Conservation (phyloP, 2,888 invertebrate species). For the Tuberolachnus salignus region DNA sequence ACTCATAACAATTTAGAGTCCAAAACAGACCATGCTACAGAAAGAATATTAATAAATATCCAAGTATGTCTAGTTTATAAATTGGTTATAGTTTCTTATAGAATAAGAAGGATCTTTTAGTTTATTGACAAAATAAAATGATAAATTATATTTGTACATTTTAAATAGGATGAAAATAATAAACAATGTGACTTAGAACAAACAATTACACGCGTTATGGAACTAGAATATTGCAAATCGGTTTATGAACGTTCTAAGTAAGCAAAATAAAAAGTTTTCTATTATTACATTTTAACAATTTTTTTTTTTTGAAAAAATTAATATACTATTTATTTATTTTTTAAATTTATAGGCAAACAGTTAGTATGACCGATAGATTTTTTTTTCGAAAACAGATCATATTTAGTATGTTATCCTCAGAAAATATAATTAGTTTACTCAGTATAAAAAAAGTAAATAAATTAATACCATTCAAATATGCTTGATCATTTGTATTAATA, state of each 20-base stretch:
- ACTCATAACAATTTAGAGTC: not conserved
- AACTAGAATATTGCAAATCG: conserved; percentile 30
- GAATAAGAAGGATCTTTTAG: not conserved
- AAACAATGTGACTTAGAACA: conserved; percentile 23
- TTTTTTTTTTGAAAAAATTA: not conserved
- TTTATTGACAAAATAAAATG: not conserved
- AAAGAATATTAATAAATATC: not conserved
- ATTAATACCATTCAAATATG: not conserved
- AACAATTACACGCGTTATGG: conserved; percentile 32
- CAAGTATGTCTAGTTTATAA: conserved; percentile 16
- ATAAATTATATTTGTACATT: not conserved
- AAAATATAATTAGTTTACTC: conserved; percentile 31
- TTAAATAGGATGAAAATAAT: conserved; percentile 17
- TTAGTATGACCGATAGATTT: conserved; percentile 44
- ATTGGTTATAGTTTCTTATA: not conserved
- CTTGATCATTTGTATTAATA: too few species aligned
- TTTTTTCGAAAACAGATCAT: conserved; percentile 19
- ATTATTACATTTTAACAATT: conserved; percentile 9
- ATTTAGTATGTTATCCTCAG: conserved; percentile 33
- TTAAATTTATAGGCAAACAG: conserved; percentile 22
- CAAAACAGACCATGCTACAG: not conserved
- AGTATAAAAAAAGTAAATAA: conserved; percentile 50
- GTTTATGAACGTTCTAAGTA: conserved; percentile 35
- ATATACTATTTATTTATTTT: not conserved
- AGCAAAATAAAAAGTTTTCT: not conserved